Evolutionary conservation across 1,140 invertebrate genomes (phyloP), one percentile per base, ranked within the genome.

Genomic region (Grapholita molesta): DNA sequence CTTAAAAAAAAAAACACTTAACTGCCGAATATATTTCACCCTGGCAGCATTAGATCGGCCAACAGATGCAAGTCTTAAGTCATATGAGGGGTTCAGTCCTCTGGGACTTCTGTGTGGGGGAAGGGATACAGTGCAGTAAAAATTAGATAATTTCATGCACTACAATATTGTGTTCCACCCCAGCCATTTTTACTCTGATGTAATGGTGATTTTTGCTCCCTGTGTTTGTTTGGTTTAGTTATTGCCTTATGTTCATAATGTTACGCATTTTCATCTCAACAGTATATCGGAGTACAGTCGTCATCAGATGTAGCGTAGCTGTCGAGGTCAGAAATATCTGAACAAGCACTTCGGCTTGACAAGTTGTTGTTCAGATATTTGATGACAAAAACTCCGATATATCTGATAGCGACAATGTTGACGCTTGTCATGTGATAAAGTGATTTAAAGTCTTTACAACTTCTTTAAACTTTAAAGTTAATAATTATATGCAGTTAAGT

Each of bases 81-180:
- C 55, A 61, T 61, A 61, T 61, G 55, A 21, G 55, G 55, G 55
- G 55, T 25, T 12, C 3, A 18, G 24, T 30, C 55, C 55, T 9
- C 5, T 4, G 24, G 55, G 55, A 61, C 24, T 18, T 28, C 12
- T 21, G 25, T 12, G 53, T 28, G 25, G 35, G 67, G 30, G 64
- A 53, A 33, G 32, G 21, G 48, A 42, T 55, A 72, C 42, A 30
- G 18, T 61, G 18, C 32, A 21, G 42, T 65, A 38, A 33, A 86
- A 85, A 83, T 82, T 76, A 82, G 83, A 78, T 84, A 87, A 87
- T 87, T 77, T 85, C 86, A 87, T 87, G 86, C 87, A 85, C 82
- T 88, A 78, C 55, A 61, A 61, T 30, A 61, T 61, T 28, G 25
- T 28, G 55, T 28, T 25, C 53, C 53, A 23, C 53, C 23, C 53